phyloP scores from a whole-genome alignment of 2,113 vertebrate species.

The Ctenomys sociabilis region DNA sequence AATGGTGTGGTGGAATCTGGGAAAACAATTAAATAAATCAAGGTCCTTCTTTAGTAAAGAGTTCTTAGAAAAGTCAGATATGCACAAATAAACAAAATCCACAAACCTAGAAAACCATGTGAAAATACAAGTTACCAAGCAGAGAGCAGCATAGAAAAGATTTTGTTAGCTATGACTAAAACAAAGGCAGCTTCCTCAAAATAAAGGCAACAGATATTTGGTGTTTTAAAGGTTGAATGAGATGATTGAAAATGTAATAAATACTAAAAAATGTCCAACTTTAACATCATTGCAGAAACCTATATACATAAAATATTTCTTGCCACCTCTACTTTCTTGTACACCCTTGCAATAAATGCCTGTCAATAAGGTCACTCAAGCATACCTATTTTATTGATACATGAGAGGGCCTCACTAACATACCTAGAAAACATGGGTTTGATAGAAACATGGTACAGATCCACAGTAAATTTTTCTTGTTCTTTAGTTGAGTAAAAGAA shows the following conservation, averaged over 20 bases:
- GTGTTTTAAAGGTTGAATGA: neutral
- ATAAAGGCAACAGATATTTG: neutral
- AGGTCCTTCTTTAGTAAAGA: neutral
- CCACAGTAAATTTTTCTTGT: no score
- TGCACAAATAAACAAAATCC: neutral
- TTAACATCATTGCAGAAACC: neutral
- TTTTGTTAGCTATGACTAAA: neutral
- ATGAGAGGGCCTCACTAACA: neutral
- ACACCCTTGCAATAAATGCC: neutral
- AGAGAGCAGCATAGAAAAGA: neutral
- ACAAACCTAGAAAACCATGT: neutral
- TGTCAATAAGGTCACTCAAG: neutral
- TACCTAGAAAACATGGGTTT: neutral
- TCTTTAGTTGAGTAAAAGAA: neutral
- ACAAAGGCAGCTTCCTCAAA: neutral
- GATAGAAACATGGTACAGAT: no score
- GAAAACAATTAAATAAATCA: neutral
- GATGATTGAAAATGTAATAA: neutral
- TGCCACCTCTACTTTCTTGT: neutral
- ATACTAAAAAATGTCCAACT: neutral
- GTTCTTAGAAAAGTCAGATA: neutral
- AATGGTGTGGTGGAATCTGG: neutral
- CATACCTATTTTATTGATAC: neutral
- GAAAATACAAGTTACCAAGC: neutral
- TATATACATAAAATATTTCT: neutral